Evolutionary conservation across 1,140 invertebrate species (phyloP).

Genomic region (Drosophila serrata): DNA sequence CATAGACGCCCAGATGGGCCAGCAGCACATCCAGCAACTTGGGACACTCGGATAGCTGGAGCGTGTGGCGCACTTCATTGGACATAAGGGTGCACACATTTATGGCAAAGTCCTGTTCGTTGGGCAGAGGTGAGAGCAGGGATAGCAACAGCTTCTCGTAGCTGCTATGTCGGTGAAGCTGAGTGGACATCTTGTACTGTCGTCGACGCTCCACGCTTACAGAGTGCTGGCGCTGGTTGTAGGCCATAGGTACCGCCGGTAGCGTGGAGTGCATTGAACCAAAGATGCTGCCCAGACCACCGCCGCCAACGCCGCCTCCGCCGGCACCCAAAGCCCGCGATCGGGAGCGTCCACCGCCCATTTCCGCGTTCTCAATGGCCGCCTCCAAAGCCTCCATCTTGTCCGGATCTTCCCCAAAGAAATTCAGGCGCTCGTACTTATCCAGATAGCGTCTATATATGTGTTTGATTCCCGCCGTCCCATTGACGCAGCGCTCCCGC

Average conservation of each 20-base stretch:
- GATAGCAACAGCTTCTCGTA: slow-evolving; percentile 96
- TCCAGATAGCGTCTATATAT: slow-evolving; percentile 94
- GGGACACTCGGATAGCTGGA: slow-evolving; percentile 93
- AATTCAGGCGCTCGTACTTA: slow-evolving; percentile 85
- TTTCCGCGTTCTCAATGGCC: slow-evolving; percentile 85
- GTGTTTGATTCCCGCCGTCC: slow-evolving; percentile 93
- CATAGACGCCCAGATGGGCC: slow-evolving; percentile 97
- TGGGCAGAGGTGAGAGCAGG: slow-evolving; percentile 96
- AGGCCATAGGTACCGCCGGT: slow-evolving; percentile 91
- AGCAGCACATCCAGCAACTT: slow-evolving; percentile 94
- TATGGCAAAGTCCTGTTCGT: slow-evolving; percentile 99
- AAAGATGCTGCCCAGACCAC: slow-evolving; percentile 86
- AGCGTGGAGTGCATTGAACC: slow-evolving; percentile 88
- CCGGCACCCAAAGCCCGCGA: slow-evolving; percentile 46
- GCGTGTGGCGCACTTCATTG: slow-evolving; percentile 95
- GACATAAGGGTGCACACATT: slow-evolving; percentile 98
- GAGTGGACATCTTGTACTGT: slow-evolving; percentile 82
- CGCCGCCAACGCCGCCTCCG: slow-evolving; percentile 16
- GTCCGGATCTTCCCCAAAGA: slow-evolving; percentile 92
- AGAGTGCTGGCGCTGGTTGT: slow-evolving; percentile 94
- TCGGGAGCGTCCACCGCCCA: slow-evolving; percentile 85
- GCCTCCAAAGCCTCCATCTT: slow-evolving; percentile 91
- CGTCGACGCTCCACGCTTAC: slow-evolving; percentile 88
- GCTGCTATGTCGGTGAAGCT: slow-evolving; percentile 92
- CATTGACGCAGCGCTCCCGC: slow-evolving; percentile 93